These are phyloP conservation scores for Potamarius usumacintae DNA, from an alignment of 2,113 vertebrate species.

Conservation along the genomic window DNA sequence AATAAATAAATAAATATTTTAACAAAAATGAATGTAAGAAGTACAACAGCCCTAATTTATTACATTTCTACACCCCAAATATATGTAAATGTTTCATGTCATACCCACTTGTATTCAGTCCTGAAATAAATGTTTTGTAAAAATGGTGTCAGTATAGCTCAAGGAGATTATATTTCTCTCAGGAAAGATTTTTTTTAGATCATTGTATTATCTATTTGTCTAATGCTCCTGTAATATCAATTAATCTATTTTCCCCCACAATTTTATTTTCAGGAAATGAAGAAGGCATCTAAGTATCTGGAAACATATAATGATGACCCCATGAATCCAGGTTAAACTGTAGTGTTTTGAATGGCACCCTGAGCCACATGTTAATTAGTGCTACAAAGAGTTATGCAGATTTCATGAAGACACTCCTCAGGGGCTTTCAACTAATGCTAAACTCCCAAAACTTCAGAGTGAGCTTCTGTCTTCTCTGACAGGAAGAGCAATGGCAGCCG, in stretches of 20 bases:
- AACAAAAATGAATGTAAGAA: background rate
- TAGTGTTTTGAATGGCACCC: slow-evolving; percentile 34
- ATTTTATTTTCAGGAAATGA: slow-evolving; percentile 24
- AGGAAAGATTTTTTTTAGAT: background rate
- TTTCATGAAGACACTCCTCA: slow-evolving; percentile 48
- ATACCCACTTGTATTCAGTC: background rate
- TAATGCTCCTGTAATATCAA: slow-evolving; percentile 27
- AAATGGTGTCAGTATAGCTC: background rate
- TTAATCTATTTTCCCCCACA: background rate
- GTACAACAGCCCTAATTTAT: background rate
- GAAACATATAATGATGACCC: slow-evolving; percentile 20
- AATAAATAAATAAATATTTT: background rate
- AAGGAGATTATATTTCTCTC: slow-evolving; percentile 9
- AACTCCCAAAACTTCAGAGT: slow-evolving; percentile 48
- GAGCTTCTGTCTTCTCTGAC: slow-evolving; percentile 50
- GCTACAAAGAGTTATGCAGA: slow-evolving; percentile 49
- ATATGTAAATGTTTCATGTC: background rate
- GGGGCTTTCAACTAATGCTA: slow-evolving; percentile 44
- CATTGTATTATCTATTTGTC: slow-evolving; percentile 20
- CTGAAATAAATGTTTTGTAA: slow-evolving; percentile 11
- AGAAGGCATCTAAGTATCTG: slow-evolving; percentile 38
- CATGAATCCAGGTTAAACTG: slow-evolving; percentile 42
- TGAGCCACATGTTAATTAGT: slow-evolving; percentile 55
- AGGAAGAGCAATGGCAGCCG: slow-evolving; percentile 52
- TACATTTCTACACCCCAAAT: background rate